These are phyloP conservation scores for Lasioglossum albipes DNA, from an alignment of 1,140 invertebrate species.

Conservation along the genomic window DNA sequence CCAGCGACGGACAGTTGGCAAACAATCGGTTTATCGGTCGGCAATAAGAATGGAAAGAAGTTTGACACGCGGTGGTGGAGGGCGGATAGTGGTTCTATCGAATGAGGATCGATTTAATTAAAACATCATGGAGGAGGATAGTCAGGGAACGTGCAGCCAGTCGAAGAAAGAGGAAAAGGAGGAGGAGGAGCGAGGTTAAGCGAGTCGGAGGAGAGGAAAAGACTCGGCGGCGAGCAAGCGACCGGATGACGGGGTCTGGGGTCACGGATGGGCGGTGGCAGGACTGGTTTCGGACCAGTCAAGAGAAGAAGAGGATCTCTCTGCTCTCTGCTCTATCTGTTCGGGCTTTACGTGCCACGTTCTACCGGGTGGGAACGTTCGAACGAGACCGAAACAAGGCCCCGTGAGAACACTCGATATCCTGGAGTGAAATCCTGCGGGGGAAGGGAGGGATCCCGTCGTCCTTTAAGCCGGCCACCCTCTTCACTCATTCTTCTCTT, in stretches of 20 bases:
- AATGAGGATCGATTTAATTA: slow-evolving; percentile 51
- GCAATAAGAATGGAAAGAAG: not conserved
- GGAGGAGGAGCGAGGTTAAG: slow-evolving; percentile 42
- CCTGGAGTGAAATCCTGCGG: not conserved
- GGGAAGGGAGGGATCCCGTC: too few relatives aligned
- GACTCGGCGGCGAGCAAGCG: slow-evolving; percentile 43
- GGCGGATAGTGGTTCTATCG: not conserved
- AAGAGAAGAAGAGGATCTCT: slow-evolving; percentile 64
- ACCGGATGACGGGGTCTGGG: slow-evolving; percentile 73
- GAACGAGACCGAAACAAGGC: slow-evolving; percentile 22
- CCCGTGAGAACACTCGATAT: slow-evolving; percentile 38
- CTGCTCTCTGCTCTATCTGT: slow-evolving; percentile 70
- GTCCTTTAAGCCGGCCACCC: too few relatives aligned
- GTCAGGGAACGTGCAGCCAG: slow-evolving; percentile 20
- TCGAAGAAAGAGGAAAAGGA: not conserved
- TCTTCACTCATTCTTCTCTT: too few relatives aligned
- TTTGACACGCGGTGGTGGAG: not conserved
- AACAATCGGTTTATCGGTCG: not conserved
- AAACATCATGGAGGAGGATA: slow-evolving; percentile 53
- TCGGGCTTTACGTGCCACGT: slow-evolving; percentile 65
- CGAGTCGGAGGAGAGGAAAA: slow-evolving; percentile 39
- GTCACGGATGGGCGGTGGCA: slow-evolving; percentile 77
- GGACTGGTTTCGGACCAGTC: slow-evolving; percentile 77
- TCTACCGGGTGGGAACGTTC: slow-evolving; percentile 68
- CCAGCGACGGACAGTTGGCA: too few relatives aligned